Evolutionary conservation across 2,888 invertebrate species (phyloP).

Genomic region (Malachius bipustulatus): DNA sequence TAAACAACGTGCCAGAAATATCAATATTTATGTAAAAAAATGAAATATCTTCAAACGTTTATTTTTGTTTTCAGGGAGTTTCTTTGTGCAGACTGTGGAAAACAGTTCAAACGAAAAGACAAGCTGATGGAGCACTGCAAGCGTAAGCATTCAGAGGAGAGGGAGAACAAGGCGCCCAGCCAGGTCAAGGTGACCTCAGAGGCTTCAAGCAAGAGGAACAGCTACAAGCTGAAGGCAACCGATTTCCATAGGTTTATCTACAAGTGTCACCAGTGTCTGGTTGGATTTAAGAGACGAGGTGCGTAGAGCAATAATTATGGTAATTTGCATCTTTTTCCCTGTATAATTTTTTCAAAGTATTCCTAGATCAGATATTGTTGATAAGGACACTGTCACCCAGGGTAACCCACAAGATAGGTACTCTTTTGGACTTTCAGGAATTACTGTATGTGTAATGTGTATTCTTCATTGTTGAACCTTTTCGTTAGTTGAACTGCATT

Average conservation of each 20-base stretch:
- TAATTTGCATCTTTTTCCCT: not conserved
- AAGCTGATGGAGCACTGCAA: constrained; percentile 62
- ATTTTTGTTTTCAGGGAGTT: constrained; percentile 49
- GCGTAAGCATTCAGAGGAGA: constrained; percentile 44
- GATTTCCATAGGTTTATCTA: constrained; percentile 63
- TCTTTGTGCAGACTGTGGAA: constrained; percentile 63
- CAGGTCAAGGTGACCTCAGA: constrained; percentile 14
- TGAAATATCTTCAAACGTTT: no score
- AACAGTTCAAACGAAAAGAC: constrained; percentile 66
- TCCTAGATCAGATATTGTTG: no score
- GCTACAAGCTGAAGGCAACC: constrained; percentile 45
- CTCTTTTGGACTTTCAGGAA: no score
- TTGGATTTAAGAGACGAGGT: constrained; percentile 72
- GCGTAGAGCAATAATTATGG: constrained; percentile 11
- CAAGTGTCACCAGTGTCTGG: constrained; percentile 62
- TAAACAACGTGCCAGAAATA: no score
- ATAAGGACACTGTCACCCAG: no score
- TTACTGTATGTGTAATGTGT: no score
- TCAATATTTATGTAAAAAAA: no score
- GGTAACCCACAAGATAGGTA: no score
- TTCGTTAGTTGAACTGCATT: no score
- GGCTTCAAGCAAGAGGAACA: constrained; percentile 39
- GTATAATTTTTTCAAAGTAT: constrained; percentile 3
- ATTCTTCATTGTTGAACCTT: no score
- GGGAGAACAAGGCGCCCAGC: constrained; percentile 34